Evolutionary conservation across 1,140 invertebrate species (phyloP), one percentile per base, ranked within the genome.

Genomic region (Aphaenogaster floridana): DNA sequence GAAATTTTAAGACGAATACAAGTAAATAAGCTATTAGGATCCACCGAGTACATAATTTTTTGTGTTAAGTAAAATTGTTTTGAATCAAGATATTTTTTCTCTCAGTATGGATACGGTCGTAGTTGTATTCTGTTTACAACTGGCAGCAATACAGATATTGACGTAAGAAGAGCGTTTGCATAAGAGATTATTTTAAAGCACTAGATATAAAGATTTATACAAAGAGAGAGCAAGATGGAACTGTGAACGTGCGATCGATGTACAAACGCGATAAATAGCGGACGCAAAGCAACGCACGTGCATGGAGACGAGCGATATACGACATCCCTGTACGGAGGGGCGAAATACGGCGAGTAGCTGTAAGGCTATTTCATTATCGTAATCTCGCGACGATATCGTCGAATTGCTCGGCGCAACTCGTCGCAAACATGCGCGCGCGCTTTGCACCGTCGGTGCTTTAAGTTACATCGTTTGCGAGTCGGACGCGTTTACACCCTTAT

Each of bases 291-390:
- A 48, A 59, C 11, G 28, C 54, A 54, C 52, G 68, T 39, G 42
- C 54, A 28, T 83, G 5, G 15, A 34, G n/a, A 69, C 13, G 50
- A 74, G 6, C 39, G 28, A 48, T 71, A 72, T 83, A 72, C 68
- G 68, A 48, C 13, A 48, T 83, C 50, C 36, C 50, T 9, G 13
- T 64, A 36, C 39, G 6, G 4, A 9, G 63, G n/a, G 4, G 39
- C 48, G 48, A 83, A 61, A 83, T 74, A 83, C 28, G 15, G 28
- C 79, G 39, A 72, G n/a, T 39, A 72, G 45, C 45, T 28, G 42
- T 69, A 36, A 36, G 76, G 77, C 77, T 45, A 81, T 86, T 86
- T 83, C 21, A 52, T 86, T 86, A 81, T 86, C 85, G 48, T 80
- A 80, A 86, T 86, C 85, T 54, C 45, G 28, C 64, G 50, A 13